Evolutionary conservation across 2,113 vertebrate species (phyloP).

Genomic region (Rhegmatorhina hoffmannsi): DNA sequence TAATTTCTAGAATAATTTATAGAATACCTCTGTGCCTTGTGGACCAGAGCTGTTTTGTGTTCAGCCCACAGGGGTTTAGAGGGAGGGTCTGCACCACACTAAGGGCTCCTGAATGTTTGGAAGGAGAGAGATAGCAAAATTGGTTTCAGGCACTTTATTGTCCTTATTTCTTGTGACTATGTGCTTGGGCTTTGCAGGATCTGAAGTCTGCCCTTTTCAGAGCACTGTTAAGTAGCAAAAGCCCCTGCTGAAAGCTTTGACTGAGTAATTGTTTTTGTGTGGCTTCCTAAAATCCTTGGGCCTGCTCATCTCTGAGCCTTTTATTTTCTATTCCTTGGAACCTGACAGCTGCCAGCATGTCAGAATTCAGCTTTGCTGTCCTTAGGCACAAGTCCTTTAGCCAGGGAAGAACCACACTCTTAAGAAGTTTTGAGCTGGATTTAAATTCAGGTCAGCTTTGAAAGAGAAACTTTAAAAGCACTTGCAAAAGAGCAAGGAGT

Average conservation of each 20-base stretch:
- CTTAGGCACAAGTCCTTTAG: background rate
- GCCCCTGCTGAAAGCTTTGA: background rate
- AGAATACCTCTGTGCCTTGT: background rate
- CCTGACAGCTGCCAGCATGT: background rate
- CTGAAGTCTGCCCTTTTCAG: background rate
- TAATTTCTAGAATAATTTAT: background rate
- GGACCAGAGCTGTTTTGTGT: background rate
- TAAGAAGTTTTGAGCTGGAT: background rate
- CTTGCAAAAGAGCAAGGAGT: background rate
- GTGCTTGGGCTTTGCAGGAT: background rate
- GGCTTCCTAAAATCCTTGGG: background rate
- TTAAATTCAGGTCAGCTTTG: background rate
- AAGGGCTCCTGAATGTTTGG: background rate
- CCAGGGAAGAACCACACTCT: background rate
- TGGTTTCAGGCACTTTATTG: background rate
- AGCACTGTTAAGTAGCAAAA: background rate
- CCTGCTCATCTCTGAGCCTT: background rate
- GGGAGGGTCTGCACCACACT: fast-evolving
- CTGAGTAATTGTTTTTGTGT: background rate
- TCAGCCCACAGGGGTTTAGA: background rate
- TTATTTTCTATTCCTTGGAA: background rate
- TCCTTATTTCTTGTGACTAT: background rate
- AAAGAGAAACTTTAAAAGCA: background rate
- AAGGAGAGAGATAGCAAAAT: background rate
- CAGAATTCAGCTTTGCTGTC: background rate